Base-by-base conservation (phyloP, 2,113 vertebrate species). In the Chaetura pelagica region DNA sequence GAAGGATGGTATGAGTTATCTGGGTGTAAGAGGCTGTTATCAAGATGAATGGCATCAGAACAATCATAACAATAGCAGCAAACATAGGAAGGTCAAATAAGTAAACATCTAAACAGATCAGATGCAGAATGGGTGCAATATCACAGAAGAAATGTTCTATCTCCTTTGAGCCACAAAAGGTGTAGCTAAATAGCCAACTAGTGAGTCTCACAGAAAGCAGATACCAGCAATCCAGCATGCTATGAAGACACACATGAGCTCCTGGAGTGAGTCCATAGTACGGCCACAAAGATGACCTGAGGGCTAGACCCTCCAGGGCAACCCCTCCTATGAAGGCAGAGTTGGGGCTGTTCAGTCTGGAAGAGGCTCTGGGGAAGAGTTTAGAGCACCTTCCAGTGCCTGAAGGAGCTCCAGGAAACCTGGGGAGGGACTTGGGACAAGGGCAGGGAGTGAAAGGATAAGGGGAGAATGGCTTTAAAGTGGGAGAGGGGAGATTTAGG, bases 61-160 rank as follows among this genome's bases (percentile, higher is more conserved):
- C 19, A 57, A 95, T 61, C 8, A 67, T 19, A 29, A 72, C 24
- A 2, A 74, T 86, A 24, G 66, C 67, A 3, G 15, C 4, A 5
- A 94, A 30, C 9, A 88, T 21, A 2, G 16, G 26, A 20, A 68
- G 63, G 35, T 83, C 27, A 1, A 93, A 96, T 44, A 77, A 35
- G 21, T 48, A 26, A 1, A 87, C 87, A 59, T 94, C 90, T 4
- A 38, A 75, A 42, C 93, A 95, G 30, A 48, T 40, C 23, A 91
- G 62, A 26, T 86, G 71, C 35, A 93, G 71, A 34, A 96, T 7
- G 7, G 88, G 81, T 6, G 51, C 5, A 2, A 75, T 20, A 42
- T 89, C 74, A 2, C 95, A 92, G 35, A 96, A 89, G 67, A 86
- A 89, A 52, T 94, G 92, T 7, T 38, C n/a, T 18, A 61, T 73